These are phyloP conservation scores for Berghia stephanieae DNA, from an alignment of 1,140 invertebrate genomes.

Conservation along the genomic window DNA sequence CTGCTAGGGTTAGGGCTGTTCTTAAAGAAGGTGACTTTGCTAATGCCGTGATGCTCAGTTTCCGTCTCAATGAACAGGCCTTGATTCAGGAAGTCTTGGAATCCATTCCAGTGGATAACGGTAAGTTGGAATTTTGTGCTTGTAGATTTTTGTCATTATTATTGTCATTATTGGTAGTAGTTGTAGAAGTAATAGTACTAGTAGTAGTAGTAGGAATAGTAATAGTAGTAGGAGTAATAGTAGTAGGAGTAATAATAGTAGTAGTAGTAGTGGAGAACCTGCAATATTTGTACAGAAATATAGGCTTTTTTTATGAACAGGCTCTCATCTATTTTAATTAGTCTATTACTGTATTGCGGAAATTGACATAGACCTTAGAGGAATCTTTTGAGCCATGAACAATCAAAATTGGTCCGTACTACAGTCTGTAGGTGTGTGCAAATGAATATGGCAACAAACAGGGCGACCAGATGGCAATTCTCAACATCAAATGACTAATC, in stretches of 20 bases:
- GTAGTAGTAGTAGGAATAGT: no score
- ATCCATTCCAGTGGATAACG: constrained; percentile 77
- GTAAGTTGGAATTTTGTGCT: constrained; percentile 71
- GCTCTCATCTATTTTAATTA: background rate
- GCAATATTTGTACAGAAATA: no score
- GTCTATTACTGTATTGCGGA: no score
- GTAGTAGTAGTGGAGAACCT: no score
- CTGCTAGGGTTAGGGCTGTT: constrained; percentile 70
- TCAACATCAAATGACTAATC: no score
- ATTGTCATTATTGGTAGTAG: background rate
- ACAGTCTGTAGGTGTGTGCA: no score
- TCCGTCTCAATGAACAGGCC: constrained; percentile 85
- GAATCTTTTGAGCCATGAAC: background rate
- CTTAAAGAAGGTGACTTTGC: constrained; percentile 75
- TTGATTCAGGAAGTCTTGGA: constrained; percentile 88
- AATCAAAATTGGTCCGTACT: no score
- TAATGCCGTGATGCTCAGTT: constrained; percentile 82
- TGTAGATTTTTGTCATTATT: background rate
- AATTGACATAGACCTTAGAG: background rate
- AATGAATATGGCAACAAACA: no score
- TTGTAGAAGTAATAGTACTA: no score
- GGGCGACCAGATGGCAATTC: no score
- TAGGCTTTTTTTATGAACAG: background rate
- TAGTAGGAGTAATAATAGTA: no score
- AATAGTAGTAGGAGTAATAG: no score